Base-by-base conservation (phyloP, 2,113 vertebrate species). In the Cephalopholis sonnerati region DNA sequence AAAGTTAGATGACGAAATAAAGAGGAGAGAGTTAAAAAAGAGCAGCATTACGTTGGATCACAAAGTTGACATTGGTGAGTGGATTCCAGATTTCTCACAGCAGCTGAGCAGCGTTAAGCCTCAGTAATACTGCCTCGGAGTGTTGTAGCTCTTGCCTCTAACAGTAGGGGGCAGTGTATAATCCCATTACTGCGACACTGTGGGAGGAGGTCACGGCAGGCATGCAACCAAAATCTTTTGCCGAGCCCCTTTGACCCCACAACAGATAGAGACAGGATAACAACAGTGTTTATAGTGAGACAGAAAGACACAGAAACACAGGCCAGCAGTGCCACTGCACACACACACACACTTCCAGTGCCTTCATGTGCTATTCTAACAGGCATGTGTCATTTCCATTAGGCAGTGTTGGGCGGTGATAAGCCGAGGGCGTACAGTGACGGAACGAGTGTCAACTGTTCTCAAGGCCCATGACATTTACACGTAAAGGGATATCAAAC, bases 381-480 rank as follows among this genome's bases (percentile, higher is more conserved):
- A 67, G 81, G 78, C 84, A 75, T 77, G 77, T 91, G 90, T 92
- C 91, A 86, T 87, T 86, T 89, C 82, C 86, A 87, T 87, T 81
- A 82, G 89, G n/a, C 72, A 69, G 83, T 87, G 90, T 91, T 91
- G 77, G 77, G 39, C 12, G 54, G 75, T 57, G 87, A 90, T 82
- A 85, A 86, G 87, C 81, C n/a, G 66, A 81, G 59, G 84, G 88
- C 73, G 67, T 84, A 59, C 58, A 80, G 77, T 89, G 91, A 92
- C 71, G 2, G 89, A 94, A 72, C 54, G 80, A 72, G 83, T 91
- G 91, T 94, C 91, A 88, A 86, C 84, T 84, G 81, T 87, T 89
- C 77, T 91, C 81, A 90, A 92, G 89, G 89, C 75, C 80, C 54
- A 36, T 90, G 91, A 93, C 92, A 93, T 93, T 95, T 93, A 94